Base-by-base conservation (phyloP, 35 echinoderm and acorn worm species). In the Acanthaster planci region DNA sequence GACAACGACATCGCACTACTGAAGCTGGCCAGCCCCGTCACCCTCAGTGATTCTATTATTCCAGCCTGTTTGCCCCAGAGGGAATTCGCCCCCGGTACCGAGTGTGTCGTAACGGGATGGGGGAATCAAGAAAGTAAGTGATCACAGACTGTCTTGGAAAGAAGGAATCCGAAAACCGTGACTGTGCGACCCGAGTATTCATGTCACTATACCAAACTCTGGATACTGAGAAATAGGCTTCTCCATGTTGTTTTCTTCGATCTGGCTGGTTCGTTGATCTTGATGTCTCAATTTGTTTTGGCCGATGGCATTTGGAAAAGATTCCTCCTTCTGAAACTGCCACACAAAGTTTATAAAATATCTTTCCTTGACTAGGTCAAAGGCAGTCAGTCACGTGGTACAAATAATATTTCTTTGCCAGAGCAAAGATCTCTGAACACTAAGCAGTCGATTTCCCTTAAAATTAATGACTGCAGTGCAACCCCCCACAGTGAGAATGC, bases 1-100 rank as follows among this genome's bases (percentile, higher is more conserved):
- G 94, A 97, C 76, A 92, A 97, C 64, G 94, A 97, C 84, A 90
- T 97, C 55, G 80, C 87, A 17, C 56, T 97, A 1, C 39, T 97
- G 9, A 86, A 97, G 67, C 84, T 97, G 26, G 87, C 85, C 40
- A 51, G 36, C 8, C 57, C 76, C 19, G 84, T 97, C 18, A 67
- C 77, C 16, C 64, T 90, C 52, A 87, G 29, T 38, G 90, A 92
- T 37, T 89, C 81, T 68, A 58, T 92, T 53, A 83, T 40, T 39
- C 21, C 50, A 8, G 90, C 87, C 15, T 97, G 94, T 51, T 82
- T 97, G 2, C 86, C 94, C 9, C 30, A 44, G 16, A 16, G 34
- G 8, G 83, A 92, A 34, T 89, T 84, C 78, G 56, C 87, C 8
- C 21, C 90, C 30, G 90, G 72, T 12, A 79, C 90, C n/a, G 37